A percentile compares a stretch with the other conserved stretches of the same genome.
Conservation (phyloP, 1,140 invertebrate genomes). For the Paraescarpia echinospica region DNA sequence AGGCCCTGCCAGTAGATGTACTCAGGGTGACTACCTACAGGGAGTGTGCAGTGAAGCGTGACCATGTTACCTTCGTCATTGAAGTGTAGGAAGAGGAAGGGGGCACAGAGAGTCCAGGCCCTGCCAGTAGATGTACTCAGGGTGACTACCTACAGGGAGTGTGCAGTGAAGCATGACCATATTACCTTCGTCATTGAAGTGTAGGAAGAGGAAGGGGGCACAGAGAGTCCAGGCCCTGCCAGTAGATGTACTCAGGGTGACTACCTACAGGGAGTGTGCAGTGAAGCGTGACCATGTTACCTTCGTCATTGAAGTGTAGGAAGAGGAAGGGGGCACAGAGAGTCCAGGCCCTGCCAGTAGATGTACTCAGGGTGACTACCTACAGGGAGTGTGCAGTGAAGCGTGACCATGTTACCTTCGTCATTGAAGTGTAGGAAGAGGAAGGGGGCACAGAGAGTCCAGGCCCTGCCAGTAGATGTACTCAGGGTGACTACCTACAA, state of each 20-base stretch:
- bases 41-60: not conserved
- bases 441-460: conserved; percentile 97
- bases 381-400: too few species aligned
- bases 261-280: conserved; percentile 46
- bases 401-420: not conserved
- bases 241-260: conserved; percentile 96
- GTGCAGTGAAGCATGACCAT: not conserved
- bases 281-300: too few species aligned
- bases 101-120: too few species aligned
- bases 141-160: too few species aligned
- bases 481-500: too few species aligned
- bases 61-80: too few species aligned
- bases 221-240: conserved; percentile 99
- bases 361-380: too few species aligned
- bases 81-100: too few species aligned
- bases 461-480: too few species aligned
- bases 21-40: conserved; percentile 81
- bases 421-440: conserved; percentile 74
- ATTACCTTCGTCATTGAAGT: conserved; percentile 98
- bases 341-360: too few species aligned
- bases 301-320: not conserved
- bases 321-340: not conserved
- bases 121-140: too few species aligned
- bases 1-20: conserved; percentile 99
- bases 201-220: conserved; percentile 94